A percentile compares a stretch with the other conserved stretches of the same genome.
phyloP scores from a whole-genome alignment of 1,140 invertebrate species.

The Halesus radiatus region DNA sequence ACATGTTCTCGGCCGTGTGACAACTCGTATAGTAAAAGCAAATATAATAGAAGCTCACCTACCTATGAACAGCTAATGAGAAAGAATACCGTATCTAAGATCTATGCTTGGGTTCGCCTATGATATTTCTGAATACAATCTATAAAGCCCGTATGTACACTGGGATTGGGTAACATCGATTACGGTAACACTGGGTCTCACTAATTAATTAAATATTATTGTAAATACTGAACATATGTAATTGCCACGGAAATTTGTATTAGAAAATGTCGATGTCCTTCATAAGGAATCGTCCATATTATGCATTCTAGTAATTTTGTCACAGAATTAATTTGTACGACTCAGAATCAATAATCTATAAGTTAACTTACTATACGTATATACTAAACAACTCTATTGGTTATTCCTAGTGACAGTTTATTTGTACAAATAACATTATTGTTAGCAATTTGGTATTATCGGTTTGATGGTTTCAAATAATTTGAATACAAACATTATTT shows the following conservation, averaged over 20 bases:
- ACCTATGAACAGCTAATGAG: background rate
- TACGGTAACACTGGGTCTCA: slow-evolving; percentile 18
- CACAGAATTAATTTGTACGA: slow-evolving; percentile 1
- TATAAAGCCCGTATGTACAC: slow-evolving; percentile 29
- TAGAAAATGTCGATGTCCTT: slow-evolving; percentile 37
- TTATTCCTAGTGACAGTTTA: too few relatives aligned
- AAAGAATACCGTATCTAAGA: slow-evolving; percentile 1
- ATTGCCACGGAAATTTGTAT: slow-evolving; percentile 2
- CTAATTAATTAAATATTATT: background rate
- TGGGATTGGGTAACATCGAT: slow-evolving; percentile 28
- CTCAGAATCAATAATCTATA: slow-evolving; percentile 10
- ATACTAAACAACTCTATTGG: background rate
- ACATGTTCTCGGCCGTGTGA: background rate
- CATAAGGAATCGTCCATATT: slow-evolving; percentile 30
- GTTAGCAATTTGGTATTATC: too few relatives aligned
- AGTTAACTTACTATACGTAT: background rate
- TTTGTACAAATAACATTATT: too few relatives aligned
- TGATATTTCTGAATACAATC: slow-evolving; percentile 17
- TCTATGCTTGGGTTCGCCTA: background rate
- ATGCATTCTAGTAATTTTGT: slow-evolving; percentile 3
- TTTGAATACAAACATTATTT: too few relatives aligned
- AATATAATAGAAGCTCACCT: background rate
- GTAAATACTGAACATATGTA: slow-evolving; percentile 26
- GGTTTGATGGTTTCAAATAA: too few relatives aligned
- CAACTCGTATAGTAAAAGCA: background rate